A percentile compares a stretch with the other conserved stretches of the same genome.
Conservation (phyloP, 2,797 vertebrate genomes). For the Todus mexicanus region DNA sequence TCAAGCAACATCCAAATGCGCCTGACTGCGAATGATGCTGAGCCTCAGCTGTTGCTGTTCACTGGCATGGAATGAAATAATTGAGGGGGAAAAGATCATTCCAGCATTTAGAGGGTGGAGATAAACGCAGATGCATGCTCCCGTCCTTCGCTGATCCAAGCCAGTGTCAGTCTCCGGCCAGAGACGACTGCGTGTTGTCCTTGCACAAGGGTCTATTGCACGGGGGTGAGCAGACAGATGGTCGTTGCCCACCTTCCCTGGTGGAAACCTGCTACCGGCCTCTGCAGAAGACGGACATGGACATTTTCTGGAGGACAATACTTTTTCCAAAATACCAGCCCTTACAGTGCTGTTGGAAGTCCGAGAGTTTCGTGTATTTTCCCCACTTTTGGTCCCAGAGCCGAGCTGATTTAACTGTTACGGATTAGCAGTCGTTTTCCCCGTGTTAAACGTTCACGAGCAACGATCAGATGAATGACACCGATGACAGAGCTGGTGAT, state of each 20-base stretch:
- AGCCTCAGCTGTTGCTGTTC: neutral
- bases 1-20: neutral
- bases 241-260: neutral
- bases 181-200: neutral
- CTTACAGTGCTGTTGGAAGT: neutral
- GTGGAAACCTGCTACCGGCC: neutral
- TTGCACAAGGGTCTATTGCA: neutral
- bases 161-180: neutral
- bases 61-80: neutral
- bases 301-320: neutral
- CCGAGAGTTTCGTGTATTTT: neutral
- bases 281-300: neutral
- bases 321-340: neutral
- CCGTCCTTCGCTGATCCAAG: neutral
- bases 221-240: neutral
- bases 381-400: neutral
- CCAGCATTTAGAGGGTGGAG: neutral
- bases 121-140: accelerated
- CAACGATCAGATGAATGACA: neutral
- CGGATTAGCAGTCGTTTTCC: conserved; percentile 14
- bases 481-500: conserved; percentile 5
- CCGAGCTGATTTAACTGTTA: neutral
- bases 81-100: neutral
- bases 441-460: conserved; percentile 13
- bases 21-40: neutral